Evolutionary conservation across 2,888 invertebrate species (phyloP), one percentile per base, ranked within the genome.

Genomic region (Nomada ruficornis): DNA sequence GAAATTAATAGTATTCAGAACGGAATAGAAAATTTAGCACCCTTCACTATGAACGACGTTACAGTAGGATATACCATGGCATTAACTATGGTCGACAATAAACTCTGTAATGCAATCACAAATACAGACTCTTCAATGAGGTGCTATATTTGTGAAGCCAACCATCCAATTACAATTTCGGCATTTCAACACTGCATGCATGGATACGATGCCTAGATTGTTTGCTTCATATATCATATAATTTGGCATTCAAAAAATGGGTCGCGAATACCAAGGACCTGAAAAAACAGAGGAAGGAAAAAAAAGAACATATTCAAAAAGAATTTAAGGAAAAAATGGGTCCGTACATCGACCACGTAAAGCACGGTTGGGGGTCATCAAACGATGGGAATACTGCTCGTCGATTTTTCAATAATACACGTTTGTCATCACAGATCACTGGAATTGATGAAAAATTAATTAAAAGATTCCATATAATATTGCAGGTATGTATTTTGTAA

Each of bases 11-110:
- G 54, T 2, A 52, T 54, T 7, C 11, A 23, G n/a, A 29, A 13
- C 1, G 54, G 54, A 52, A 67, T 67, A 26, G 29, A 52, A 23
- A 26, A 67, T 67, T 54, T 67, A 15, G 9, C 3, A 10, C 36
- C 52, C 23, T 23, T 23, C 23, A 23, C 23, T 23, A 23, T 23
- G 1, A 23, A 23, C 23, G 1, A 23, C 23, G 23, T 23, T 1
- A 23, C 23, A 23, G 1, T 23, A 23, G 23, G 26, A 26, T 2
- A 26, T 26, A 26, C 26, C 26, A 26, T 26, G 26, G 26, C 26
- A 26, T 26, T 26, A 2, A 26, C 26, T 26, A 57, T 69, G 57
- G 26, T 69, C 4, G 57, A 69, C n/a, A 69, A 69, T 57, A 69
- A 69, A 47, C 11, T 69, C 9, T 69, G 57, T 18, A 69, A 69